phyloP scores from a whole-genome alignment of 1,140 invertebrate species.

The Stegodyphus dumicola region DNA sequence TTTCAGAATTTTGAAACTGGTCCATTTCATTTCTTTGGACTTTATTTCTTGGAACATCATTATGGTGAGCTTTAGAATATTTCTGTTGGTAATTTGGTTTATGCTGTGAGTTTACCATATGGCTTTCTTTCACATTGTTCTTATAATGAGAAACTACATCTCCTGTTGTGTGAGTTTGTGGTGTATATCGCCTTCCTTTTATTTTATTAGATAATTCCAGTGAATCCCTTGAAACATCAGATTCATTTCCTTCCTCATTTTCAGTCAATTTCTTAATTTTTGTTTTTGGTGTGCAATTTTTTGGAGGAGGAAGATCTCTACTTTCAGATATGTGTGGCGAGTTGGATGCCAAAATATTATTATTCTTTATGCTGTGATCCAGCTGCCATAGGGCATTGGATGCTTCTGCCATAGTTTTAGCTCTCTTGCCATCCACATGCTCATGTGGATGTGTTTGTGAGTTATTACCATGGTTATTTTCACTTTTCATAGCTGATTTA shows the following conservation, averaged over 20 bases:
- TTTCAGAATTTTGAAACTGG: neutral
- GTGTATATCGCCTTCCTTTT: neutral
- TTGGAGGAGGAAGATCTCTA: neutral
- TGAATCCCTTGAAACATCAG: conserved; percentile 51
- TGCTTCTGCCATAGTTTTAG: conserved; percentile 16
- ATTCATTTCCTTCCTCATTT: conserved; percentile 20
- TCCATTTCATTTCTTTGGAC: neutral
- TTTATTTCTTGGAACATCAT: neutral
- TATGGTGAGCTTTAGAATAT: neutral
- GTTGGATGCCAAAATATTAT: neutral
- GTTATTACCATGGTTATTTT: neutral
- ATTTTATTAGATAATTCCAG: conserved; percentile 16
- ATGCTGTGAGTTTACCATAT: neutral
- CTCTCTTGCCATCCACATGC: neutral
- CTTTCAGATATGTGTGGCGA: neutral
- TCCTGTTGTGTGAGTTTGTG: neutral
- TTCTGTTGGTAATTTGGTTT: conserved; percentile 10
- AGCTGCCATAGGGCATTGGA: conserved; percentile 11
- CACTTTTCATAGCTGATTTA: neutral
- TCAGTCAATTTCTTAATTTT: neutral
- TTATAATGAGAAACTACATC: neutral
- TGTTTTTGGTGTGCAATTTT: neutral
- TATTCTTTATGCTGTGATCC: conserved; percentile 13
- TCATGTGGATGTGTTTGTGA: neutral
- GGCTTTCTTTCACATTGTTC: neutral